Percentiles rank a stretch among this genome's conserved stretches.
Evolutionary conservation across 2,888 invertebrate species (phyloP).

Genomic region (Sminthurides aquaticus): DNA sequence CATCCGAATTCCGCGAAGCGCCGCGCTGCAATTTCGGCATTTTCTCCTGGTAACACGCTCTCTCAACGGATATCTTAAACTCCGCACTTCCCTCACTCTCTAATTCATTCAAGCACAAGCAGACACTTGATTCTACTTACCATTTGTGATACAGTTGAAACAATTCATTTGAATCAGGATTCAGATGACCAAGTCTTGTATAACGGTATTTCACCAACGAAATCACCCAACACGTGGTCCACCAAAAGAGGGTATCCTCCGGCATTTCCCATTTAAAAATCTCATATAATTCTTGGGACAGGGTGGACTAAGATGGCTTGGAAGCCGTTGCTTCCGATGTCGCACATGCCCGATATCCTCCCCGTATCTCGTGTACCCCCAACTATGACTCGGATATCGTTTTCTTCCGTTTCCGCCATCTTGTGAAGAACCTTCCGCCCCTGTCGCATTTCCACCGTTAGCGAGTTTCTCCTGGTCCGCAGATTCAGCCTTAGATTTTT

Average conservation of each 20-base stretch:
- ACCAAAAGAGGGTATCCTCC: slow-evolving; percentile 13
- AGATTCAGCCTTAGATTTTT: neutral
- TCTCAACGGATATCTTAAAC: too few species aligned
- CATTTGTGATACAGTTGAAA: neutral
- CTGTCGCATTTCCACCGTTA: neutral
- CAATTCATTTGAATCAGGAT: neutral
- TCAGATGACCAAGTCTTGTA: neutral
- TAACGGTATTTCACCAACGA: neutral
- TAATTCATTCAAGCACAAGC: too few species aligned
- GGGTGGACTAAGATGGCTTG: slow-evolving; percentile 10
- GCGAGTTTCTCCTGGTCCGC: neutral
- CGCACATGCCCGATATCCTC: slow-evolving; percentile 13
- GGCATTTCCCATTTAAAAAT: slow-evolving; percentile 18
- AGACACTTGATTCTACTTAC: neutral
- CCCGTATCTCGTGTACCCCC: slow-evolving; percentile 13
- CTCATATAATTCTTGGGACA: slow-evolving; percentile 18
- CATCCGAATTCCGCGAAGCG: too few species aligned
- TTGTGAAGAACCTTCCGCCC: neutral
- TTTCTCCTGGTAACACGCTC: too few species aligned
- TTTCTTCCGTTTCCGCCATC: neutral
- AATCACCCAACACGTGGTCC: slow-evolving; percentile 14
- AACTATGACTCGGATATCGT: slow-evolving; percentile 7
- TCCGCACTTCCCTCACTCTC: too few species aligned
- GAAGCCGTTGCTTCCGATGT: slow-evolving; percentile 9
- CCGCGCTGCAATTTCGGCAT: too few species aligned